phyloP scores from a whole-genome alignment of 2,797 vertebrate genomes.

The Cottoperca gobio region DNA sequence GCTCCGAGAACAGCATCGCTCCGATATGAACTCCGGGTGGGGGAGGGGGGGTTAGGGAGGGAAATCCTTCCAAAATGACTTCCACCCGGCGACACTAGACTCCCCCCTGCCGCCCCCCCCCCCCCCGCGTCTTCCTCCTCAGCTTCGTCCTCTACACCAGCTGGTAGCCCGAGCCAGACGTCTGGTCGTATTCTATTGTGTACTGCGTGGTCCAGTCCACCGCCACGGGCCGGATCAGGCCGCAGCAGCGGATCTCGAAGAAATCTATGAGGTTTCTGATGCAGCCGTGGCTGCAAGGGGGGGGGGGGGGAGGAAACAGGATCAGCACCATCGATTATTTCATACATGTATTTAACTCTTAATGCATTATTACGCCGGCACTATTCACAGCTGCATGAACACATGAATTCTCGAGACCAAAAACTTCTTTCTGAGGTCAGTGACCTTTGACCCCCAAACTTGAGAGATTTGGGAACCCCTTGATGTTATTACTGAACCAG shows the following conservation, averaged over 20 bases:
- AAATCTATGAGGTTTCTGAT: constrained; percentile 98
- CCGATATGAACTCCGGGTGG: constrained; percentile 70
- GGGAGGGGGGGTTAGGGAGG: constrained; percentile 14
- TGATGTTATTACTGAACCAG: not conserved
- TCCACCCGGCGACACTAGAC: constrained; percentile 2
- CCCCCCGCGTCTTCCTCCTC: constrained; percentile 11
- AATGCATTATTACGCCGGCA: no score
- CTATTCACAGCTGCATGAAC: no score
- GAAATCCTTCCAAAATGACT: constrained; percentile 26
- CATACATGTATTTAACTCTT: no score
- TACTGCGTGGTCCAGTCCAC: constrained; percentile 99
- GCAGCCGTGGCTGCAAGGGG: constrained; percentile 91
- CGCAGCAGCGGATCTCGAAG: constrained; percentile 99
- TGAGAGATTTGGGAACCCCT: not conserved
- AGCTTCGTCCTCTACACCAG: constrained; percentile 89
- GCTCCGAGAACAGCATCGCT: constrained; percentile 75
- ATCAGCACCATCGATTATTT: not conserved
- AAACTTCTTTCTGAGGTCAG: no score
- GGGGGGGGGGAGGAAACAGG: not conserved
- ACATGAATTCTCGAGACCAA: no score
- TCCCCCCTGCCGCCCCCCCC: not conserved
- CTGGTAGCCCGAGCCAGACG: constrained; percentile 97
- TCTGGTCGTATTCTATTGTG: constrained; percentile 99
- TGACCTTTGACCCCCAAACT: no score
- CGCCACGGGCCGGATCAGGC: constrained; percentile 93